Base-by-base conservation (phyloP, 2,113 vertebrate species). In the Dicrurus megarhynchus region DNA sequence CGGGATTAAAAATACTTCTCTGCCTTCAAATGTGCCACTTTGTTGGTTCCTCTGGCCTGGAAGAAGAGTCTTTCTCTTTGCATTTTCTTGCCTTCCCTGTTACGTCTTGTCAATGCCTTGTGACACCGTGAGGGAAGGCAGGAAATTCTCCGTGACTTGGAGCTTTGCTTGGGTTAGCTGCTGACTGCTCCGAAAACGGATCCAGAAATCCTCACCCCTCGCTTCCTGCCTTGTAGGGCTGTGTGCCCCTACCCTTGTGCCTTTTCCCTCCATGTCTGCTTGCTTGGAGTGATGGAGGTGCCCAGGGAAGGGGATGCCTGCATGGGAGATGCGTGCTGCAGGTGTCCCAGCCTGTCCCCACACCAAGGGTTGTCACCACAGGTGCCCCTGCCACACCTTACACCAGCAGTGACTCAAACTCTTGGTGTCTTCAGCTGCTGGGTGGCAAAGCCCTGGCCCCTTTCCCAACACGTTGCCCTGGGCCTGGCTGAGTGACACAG, bases 21-120 rank as follows among this genome's bases (percentile, higher is more conserved):
- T 9, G 28, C 3, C 0, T 61, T 89, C 92, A 21, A 26, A 84
- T 86, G 93, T 90, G 79, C 90, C 68, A 88, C 93, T 95, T 94
- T 70, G 60, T 88, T 88, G n/a, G 86, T 88, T 96, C 95, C 88
- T 30, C 52, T 1, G 21, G 88, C 90, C 84, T 74, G 95, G 88
- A 93, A 90, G 90, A 75, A 0, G 22, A 88, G 79, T 74, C 92
- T 87, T 83, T 85, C 93, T 88, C 85, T 55, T 92, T 30, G 7
- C 80, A 39, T 95, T 94, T 89, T 33, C 93, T 74, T 93, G 57
- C 70, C 47, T 96, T 89, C 22, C 50, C 57, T 3, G 0, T 47
- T 76, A 26, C 0, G 1, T 65, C 53, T 46, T 26, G 57, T 41
- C 82, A 46, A 68, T 47, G 77, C 73, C 53, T 87, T 69, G 74